These are phyloP conservation scores for Premnoplex brunnescens DNA, from an alignment of 2,797 vertebrate species.

Conservation along the genomic window DNA sequence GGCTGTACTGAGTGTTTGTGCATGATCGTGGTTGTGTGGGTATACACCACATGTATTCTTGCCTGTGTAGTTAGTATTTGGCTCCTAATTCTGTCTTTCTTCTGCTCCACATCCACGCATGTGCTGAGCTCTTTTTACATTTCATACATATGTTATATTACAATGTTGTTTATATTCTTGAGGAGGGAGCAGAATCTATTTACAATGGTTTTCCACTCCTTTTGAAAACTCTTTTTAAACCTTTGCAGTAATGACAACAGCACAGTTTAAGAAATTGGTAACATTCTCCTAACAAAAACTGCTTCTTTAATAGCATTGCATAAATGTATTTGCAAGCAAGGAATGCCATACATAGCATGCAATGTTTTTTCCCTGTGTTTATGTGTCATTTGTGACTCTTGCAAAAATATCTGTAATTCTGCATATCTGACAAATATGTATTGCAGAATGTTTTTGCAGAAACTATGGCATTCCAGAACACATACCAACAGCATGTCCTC, in stretches of 20 bases:
- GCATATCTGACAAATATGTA: not conserved
- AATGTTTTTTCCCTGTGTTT: not conserved
- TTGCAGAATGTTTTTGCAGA: not conserved
- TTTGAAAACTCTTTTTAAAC: not conserved
- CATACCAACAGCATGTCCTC: not conserved
- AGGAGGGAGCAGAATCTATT: not conserved
- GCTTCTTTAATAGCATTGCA: not conserved
- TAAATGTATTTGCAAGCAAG: not conserved
- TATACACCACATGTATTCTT: rapidly evolving
- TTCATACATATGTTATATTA: not conserved
- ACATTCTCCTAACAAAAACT: not conserved
- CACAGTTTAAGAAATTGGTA: not conserved
- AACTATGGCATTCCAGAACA: not conserved
- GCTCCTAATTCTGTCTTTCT: not conserved
- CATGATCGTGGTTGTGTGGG: rapidly evolving
- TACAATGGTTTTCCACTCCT: not conserved
- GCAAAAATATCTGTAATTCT: not conserved
- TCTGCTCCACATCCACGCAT: not conserved
- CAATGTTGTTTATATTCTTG: not conserved
- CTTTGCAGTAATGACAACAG: not conserved
- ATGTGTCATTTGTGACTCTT: not conserved
- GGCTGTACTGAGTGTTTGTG: not conserved
- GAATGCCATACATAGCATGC: not conserved
- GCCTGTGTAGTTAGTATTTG: not conserved
- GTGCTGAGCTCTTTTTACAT: not conserved